Base-by-base conservation (phyloP, 2,113 vertebrate genomes). In the Progne subis region DNA sequence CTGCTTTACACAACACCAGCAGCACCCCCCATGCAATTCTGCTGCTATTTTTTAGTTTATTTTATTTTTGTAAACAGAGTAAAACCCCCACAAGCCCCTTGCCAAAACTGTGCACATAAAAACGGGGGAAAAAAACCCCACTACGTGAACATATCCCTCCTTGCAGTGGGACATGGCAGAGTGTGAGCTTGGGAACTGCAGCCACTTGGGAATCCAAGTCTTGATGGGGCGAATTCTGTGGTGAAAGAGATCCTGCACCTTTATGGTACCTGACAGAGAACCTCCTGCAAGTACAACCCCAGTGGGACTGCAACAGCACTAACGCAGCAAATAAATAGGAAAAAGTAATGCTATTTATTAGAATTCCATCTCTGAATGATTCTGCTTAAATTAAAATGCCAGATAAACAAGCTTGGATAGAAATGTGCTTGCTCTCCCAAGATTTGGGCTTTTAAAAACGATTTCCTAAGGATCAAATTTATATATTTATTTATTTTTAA, bases 311-410 rank as follows among this genome's bases (percentile, higher is more conserved):
- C 82, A 93, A 78, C 59, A 60, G 65, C 53, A 76, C 74, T 15
- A 68, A 83, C 0, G 19, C 82, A 92, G 84, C 53, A 95, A 91
- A 77, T 92, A 96, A 96, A 97, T 87, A 96, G 95, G 96, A 96
- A 97, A 97, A 97, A 86, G 90, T 93, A 77, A 91, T 63, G 92
- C 82, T 92, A 94, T 96, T 98, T 90, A 95, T 95, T 96, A 84
- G 86, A 94, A 84, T 92, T 85, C 39, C 93, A 69, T 24, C 89
- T 94, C 86, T 88, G 86, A 87, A 28, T 91, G 37, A 39, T 75
- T 93, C 85, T 79, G 32, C 67, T 77, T 76, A 53, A 94, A 65
- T 94, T 34, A 94, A 34, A 81, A 88, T 9, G 59, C 44, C 32
- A 52, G 91, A 81, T 47, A 5, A 88, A 88, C 92, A 46, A 61